phyloP scores from a whole-genome alignment of 2,797 vertebrate species.

The Pogoniulus pusillus region DNA sequence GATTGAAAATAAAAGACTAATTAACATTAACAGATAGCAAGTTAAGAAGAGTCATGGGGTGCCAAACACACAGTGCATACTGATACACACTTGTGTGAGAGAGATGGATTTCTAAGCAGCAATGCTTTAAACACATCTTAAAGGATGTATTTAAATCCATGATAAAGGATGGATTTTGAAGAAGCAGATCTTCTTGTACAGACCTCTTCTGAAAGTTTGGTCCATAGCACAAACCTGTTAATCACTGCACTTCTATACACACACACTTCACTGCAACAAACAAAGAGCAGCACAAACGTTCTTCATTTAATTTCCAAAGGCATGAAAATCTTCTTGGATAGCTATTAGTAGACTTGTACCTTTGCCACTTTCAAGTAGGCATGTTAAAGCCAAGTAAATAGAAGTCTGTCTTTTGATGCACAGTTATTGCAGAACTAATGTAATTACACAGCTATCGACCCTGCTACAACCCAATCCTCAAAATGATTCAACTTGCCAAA shows the following conservation, averaged over 20 bases:
- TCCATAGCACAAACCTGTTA: background rate
- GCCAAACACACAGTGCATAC: background rate
- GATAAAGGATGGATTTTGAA: background rate
- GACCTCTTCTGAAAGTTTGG: background rate
- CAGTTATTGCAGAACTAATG: background rate
- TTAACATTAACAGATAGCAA: background rate
- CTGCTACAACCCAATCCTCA: background rate
- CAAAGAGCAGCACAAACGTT: background rate
- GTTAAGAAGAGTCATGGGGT: background rate
- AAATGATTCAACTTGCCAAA: background rate
- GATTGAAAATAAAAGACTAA: background rate
- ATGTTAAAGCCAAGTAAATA: background rate
- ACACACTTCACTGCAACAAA: background rate
- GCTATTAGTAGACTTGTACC: background rate
- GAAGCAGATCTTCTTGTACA: background rate
- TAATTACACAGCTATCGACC: background rate
- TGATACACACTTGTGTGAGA: background rate
- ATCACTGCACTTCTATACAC: background rate
- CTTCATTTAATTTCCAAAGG: background rate
- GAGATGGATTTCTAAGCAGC: background rate
- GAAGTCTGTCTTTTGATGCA: background rate
- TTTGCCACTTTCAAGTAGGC: background rate
- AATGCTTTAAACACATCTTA: background rate
- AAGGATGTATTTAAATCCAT: background rate
- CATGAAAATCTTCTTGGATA: background rate